Evolutionary conservation across 2,113 vertebrate genomes (phyloP), one percentile per base, ranked within the genome.

Genomic region (Neogale vison): DNA sequence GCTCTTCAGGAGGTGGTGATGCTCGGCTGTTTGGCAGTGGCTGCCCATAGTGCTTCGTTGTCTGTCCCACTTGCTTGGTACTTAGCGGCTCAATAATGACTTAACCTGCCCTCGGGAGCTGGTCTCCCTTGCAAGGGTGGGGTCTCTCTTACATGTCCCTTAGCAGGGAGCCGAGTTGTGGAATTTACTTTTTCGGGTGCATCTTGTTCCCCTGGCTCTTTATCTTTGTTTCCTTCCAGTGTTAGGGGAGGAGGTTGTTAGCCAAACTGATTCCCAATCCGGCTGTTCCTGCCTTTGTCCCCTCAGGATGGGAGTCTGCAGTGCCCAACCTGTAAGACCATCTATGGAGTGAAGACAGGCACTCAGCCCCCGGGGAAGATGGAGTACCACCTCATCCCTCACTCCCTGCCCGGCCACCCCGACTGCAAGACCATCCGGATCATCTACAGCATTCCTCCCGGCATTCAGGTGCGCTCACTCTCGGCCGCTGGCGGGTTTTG

Each of bases 241-340:
- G 4, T 15, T 36, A 1, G 36, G 10, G 11, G 29, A 7, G 3
- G 7, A 36, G 0, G 29, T 52, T 21, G 9, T 86, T 21, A 45
- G n/a, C 39, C 14, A 55, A 47, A 26, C 55, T 1, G 4, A 17
- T 55, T 50, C 31, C 7, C 5, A 1, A 0, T 87, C 74, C 93
- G 61, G 61, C 65, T 39, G 6, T n/a, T 34, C 12, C 47, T 5
- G 4, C 69, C 42, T 93, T 93, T 93, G 79, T 55, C n/a, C 39
- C 57, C 10, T 89, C 97, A 99, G 99, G 99, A 99, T n/a, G 99
- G 99, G 84, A 99, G 99, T 94, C 98, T 99, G 87, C 99, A 99
- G 98, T 99, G 99, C 97, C 99, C 99, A 29, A 99, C 99, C 36
- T 99, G 99, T 97, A 99, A 99, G 98, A 99, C 99, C 96, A 99